Evolutionary conservation across 2,113 vertebrate genomes (phyloP), one percentile per base, ranked within the genome.

Genomic region (Chaenocephalus aceratus): DNA sequence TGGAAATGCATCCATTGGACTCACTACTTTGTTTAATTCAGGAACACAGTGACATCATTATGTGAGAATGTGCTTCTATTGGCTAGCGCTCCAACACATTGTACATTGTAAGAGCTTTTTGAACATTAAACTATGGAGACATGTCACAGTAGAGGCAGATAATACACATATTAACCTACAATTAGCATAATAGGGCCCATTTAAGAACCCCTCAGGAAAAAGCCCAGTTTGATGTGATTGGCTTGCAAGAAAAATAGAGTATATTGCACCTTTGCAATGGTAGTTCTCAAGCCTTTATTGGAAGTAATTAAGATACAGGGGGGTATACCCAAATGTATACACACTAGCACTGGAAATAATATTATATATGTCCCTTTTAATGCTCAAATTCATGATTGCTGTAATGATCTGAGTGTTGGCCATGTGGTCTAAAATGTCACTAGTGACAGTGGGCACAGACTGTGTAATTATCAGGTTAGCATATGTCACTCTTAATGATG

Each of bases 301-400:
- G n/a, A 54, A 41, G 36, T 41, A 41, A 41, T 41, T 41, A 41
- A 41, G 9, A 54, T 21, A 54, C 1, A 41, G 36, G 7, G 7
- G 36, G 7, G 36, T 7, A 41, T 41, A 41, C 6, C 36, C 36
- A 41, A 41, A 41, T 41, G 36, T 41, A 6, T 41, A 41, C 36
- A 41, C 36, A 41, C 36, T 41, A 41, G 36, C 36, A 41, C 36
- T 41, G 36, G 36, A 41, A 41, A 41, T 41, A 41, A 41, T 41
- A 41, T 7, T 7, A 41, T 41, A 41, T 41, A 41, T 41, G 36
- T 41, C 36, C 36, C 36, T 41, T 41, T 41, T 30, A 75, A 77
- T 54, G 75, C 58, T 79, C 61, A 70, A 6, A 61, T 80, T 58
- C 14, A 46, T 60, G 51, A 53, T 21, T n/a, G 59, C 14, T 67